phyloP scores from a whole-genome alignment of 2,797 vertebrate species.

The Masticophis lateralis region DNA sequence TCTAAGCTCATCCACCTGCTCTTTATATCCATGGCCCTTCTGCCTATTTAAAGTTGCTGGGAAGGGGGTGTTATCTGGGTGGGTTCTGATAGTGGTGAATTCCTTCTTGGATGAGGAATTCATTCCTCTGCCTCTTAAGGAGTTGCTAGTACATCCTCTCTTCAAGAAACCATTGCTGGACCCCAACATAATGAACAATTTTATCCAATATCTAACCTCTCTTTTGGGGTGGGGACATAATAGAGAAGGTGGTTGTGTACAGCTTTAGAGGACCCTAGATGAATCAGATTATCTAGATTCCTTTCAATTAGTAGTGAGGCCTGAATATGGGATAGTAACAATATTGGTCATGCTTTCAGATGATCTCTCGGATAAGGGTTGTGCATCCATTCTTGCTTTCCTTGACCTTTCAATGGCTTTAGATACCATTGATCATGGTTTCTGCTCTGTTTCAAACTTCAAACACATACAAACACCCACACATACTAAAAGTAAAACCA shows the following conservation, averaged over 20 bases:
- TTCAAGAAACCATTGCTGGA: neutral
- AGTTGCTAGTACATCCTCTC: neutral
- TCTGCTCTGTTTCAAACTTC: neutral
- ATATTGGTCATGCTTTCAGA: neutral
- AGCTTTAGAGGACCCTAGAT: neutral
- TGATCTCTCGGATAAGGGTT: neutral
- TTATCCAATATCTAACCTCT: neutral
- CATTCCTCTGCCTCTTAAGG: neutral
- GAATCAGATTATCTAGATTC: neutral
- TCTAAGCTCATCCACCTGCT: neutral
- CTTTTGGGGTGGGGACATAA: neutral
- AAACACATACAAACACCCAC: neutral
- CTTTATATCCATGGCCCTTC: neutral
- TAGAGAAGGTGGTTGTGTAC: neutral
- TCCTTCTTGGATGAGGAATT: neutral
- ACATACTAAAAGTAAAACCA: neutral
- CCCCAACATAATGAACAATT: neutral
- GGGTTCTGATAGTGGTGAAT: neutral
- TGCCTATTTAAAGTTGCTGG: neutral
- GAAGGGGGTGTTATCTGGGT: neutral
- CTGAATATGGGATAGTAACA: neutral
- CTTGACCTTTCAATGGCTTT: neutral
- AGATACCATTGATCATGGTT: neutral
- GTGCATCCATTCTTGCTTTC: neutral
- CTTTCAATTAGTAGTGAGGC: neutral